Evolutionary conservation across 2,113 vertebrate genomes (phyloP), one percentile per base, ranked within the genome.

Genomic region (Pelvicachromis taeniatus): DNA sequence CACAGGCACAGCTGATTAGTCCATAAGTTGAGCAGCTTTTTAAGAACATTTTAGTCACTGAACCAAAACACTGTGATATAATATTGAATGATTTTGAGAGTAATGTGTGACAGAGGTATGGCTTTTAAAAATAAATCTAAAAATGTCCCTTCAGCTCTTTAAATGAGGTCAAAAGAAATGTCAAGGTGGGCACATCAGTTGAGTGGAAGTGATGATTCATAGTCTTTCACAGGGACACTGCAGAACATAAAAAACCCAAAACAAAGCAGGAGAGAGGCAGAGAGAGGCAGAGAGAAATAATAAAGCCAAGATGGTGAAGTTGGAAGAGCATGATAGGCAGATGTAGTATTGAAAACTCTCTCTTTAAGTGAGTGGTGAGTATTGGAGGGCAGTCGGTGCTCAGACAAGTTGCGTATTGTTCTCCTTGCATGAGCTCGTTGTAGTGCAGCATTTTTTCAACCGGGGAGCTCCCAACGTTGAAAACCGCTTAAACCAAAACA

Each of bases 401-500:
- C 59, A 92, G 87, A 95, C 94, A 95, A 96, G 92, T 94, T 38
- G 6, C 73, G 88, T 85, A 95, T 96, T 96, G 95, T 96, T 95
- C 92, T 92, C 83, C 31, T 31, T 70, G 81, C 75, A 81, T 42
- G 48, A 89, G 90, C 90, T 92, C 73, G 89, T 92, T 91, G 83
- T 63, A 77, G 85, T 31, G 77, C 61, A 26, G 78, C 88, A 87
- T 95, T 95, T 93, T 90, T 93, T 82, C 87, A 88, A 85, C 86
- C 85, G 85, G 89, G 91, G 92, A 96, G 95, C 94, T 96, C 95
- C 93, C 94, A 96, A 96, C 88, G 95, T 96, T 95, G 94, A 97
- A 97, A 97, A 96, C 95, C 90, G 95, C 97, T 97, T 97, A 97
- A 92, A 95, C 92, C 94, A 93, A 95, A 97, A 97, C 95, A 95